Percentiles rank a stretch among this genome's conserved stretches.
phyloP scores from a whole-genome alignment of 1,140 invertebrate species.

The Dendroctonus ponderosae region DNA sequence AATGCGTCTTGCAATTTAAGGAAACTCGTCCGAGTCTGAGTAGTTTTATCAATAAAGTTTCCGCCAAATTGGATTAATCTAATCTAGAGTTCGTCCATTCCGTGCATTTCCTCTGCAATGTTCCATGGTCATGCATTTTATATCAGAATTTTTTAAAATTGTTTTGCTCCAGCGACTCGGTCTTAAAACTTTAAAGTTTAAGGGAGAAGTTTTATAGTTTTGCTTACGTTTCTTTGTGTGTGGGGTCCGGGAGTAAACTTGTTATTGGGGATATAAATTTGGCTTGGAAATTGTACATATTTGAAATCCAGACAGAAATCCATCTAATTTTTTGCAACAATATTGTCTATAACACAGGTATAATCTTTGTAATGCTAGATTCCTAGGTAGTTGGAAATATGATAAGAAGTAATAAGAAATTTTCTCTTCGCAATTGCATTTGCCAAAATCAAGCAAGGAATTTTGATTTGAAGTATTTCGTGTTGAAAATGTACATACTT shows the following conservation, averaged over 20 bases:
- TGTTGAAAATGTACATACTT: too few relatives aligned
- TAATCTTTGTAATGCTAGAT: too few relatives aligned
- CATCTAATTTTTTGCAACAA: too few relatives aligned
- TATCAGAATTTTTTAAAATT: slow-evolving; percentile 35
- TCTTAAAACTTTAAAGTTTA: slow-evolving; percentile 32
- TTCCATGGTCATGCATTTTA: slow-evolving; percentile 36
- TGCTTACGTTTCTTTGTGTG: slow-evolving; percentile 30
- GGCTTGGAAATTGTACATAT: not conserved
- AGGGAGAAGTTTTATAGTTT: slow-evolving; percentile 32
- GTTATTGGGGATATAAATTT: slow-evolving; percentile 20
- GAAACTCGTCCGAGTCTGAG: slow-evolving; percentile 23
- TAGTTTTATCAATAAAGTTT: slow-evolving; percentile 39
- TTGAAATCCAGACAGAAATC: too few relatives aligned
- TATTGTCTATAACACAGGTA: too few relatives aligned
- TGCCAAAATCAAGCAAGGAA: too few relatives aligned
- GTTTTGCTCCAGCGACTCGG: slow-evolving; percentile 22
- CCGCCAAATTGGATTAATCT: slow-evolving; percentile 36
- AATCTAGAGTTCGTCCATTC: slow-evolving; percentile 27
- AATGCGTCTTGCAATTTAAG: slow-evolving; percentile 11
- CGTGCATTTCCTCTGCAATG: slow-evolving; percentile 27
- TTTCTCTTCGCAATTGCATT: too few relatives aligned
- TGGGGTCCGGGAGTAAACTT: slow-evolving; percentile 13
- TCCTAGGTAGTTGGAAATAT: too few relatives aligned
- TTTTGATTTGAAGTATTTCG: too few relatives aligned
- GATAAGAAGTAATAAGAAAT: too few relatives aligned